Conservation (phyloP, 2,113 vertebrate genomes). For the Pangasianodon hypophthalmus region DNA sequence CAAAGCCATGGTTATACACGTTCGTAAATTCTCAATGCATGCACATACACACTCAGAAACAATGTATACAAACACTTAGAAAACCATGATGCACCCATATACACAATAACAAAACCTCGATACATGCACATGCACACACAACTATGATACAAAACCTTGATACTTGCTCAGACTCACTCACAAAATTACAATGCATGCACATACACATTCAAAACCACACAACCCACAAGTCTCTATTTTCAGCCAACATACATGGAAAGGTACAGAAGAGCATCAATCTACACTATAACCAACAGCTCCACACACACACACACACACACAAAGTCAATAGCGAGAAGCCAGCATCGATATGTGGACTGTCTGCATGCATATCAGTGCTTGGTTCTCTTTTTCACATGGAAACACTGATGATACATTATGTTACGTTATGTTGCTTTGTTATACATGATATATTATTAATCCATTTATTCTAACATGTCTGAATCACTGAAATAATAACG, state of each 20-base stretch:
- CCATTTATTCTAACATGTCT: background rate
- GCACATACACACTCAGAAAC: background rate
- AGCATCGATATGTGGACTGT: background rate
- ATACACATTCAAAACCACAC: background rate
- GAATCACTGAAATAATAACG: background rate
- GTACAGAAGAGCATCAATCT: slow-evolving; percentile 3
- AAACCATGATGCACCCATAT: background rate
- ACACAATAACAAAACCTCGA: background rate
- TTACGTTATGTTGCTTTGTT: background rate
- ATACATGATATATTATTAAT: background rate
- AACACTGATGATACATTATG: background rate
- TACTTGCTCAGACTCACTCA: background rate
- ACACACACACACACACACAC: background rate
- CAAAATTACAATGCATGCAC: background rate
- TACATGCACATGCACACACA: background rate
- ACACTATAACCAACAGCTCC: background rate
- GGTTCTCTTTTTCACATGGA: slow-evolving; percentile 1
- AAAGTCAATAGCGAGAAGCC: slow-evolving; percentile 1
- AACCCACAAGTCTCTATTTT: background rate
- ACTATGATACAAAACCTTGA: background rate
- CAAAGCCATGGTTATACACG: background rate
- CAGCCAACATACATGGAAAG: slow-evolving; percentile 9
- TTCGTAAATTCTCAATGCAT: background rate
- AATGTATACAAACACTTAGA: background rate
- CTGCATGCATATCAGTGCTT: background rate